Evolutionary conservation across 2,888 invertebrate genomes (phyloP).

Genomic region (Anthrax anthrax): DNA sequence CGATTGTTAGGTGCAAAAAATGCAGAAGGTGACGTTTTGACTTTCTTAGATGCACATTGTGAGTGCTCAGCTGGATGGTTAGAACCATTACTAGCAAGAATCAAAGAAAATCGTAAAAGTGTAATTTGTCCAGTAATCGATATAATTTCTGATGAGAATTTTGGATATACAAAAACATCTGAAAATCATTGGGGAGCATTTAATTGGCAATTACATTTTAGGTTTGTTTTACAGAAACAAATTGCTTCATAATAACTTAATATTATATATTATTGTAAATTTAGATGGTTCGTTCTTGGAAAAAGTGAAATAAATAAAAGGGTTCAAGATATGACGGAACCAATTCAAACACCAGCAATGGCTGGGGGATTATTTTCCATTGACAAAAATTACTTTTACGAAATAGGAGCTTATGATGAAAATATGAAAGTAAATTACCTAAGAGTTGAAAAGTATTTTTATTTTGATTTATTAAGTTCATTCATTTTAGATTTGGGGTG

Average conservation of each 20-base stretch:
- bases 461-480: not conserved
- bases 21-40: conserved; percentile 61
- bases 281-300: conserved; percentile 52
- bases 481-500: conserved; percentile 70
- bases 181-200: conserved; percentile 97
- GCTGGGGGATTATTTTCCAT: conserved; percentile 81
- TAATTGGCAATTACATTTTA: conserved; percentile 91
- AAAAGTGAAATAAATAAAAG: conserved; percentile 43
- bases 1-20: conserved; percentile 60
- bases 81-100: conserved; percentile 53
- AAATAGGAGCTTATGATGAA: conserved; percentile 76
- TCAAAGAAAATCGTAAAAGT: conserved; percentile 25
- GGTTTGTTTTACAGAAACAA: conserved; percentile 13
- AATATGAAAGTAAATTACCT: conserved; percentile 53
- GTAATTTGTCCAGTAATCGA: conserved; percentile 63
- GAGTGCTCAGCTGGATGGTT: conserved; percentile 77
- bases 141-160: conserved; percentile 89
- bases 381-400: conserved; percentile 71
- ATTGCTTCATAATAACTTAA: not conserved
- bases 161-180: conserved; percentile 78
- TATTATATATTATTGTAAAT: no score
- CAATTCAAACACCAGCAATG: conserved; percentile 77
- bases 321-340: conserved; percentile 58
- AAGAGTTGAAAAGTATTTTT: conserved; percentile 30
- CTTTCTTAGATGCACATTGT: conserved; percentile 96